These are phyloP conservation scores for Serranus cabrilla DNA, from an alignment of 2,797 vertebrate genomes.

Conservation along the genomic window DNA sequence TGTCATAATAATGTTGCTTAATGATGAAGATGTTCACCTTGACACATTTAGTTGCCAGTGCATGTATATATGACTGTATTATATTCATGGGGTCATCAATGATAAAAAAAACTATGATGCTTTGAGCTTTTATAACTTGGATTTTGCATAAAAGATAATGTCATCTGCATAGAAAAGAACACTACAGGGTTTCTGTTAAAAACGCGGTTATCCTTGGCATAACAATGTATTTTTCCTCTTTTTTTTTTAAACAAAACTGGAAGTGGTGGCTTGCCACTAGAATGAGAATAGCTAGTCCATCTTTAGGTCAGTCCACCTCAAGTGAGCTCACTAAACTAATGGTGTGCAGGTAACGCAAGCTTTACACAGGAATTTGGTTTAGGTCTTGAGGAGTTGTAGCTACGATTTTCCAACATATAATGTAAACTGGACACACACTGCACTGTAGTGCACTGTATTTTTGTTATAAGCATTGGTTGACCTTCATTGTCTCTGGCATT, in stretches of 20 bases:
- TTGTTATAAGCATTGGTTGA: background rate
- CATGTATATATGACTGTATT: background rate
- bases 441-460: background rate
- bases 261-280: too few species aligned
- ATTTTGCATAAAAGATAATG: background rate
- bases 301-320: too few species aligned
- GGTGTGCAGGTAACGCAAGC: too few species aligned
- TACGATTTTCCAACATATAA: too few species aligned
- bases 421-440: too few species aligned
- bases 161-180: background rate
- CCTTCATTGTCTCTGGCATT: background rate
- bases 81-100: background rate
- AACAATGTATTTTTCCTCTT: too few species aligned
- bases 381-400: too few species aligned
- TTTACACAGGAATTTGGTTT: too few species aligned
- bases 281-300: too few species aligned
- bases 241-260: too few species aligned
- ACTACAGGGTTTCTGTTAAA: background rate
- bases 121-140: background rate
- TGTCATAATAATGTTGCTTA: background rate
- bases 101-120: background rate
- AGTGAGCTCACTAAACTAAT: too few species aligned
- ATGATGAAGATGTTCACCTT: background rate
- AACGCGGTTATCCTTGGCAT: too few species aligned
- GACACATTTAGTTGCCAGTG: background rate